Conservation (phyloP, 2,797 vertebrate species). For the Sebastes itinus region DNA sequence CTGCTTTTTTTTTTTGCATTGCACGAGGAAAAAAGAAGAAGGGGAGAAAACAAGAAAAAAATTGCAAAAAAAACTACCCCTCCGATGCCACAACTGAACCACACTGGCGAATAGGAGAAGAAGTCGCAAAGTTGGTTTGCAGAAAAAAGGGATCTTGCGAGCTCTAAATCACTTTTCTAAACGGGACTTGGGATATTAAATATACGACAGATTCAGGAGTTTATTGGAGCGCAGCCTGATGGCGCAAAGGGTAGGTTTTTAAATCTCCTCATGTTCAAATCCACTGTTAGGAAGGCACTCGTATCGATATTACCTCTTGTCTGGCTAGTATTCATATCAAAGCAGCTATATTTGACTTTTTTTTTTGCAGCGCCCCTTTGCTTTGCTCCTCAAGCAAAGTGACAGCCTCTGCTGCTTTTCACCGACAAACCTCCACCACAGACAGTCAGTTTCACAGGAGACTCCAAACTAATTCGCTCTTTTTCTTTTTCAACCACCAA, state of each 20-base stretch:
- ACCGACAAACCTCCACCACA: slow-evolving; percentile 67
- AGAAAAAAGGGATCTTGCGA: slow-evolving; percentile 83
- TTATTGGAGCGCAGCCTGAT: slow-evolving; percentile 99
- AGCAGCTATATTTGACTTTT: slow-evolving; percentile 76
- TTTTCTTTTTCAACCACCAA: slow-evolving; percentile 70
- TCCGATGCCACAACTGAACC: slow-evolving; percentile 84
- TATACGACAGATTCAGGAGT: slow-evolving; percentile 98
- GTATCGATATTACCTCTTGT: slow-evolving; percentile 84
- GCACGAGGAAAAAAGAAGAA: slow-evolving; percentile 60
- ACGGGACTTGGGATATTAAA: slow-evolving; percentile 98
- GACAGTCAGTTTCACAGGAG: slow-evolving; percentile 71
- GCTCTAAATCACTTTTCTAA: slow-evolving; percentile 92
- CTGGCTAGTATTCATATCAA: slow-evolving; percentile 79
- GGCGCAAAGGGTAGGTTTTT: slow-evolving; percentile 99
- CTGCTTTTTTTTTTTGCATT: slow-evolving; percentile 53
- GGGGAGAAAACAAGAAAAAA: slow-evolving; percentile 85
- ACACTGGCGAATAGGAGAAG: slow-evolving; percentile 90
- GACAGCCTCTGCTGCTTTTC: slow-evolving; percentile 70
- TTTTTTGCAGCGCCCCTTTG: slow-evolving; percentile 60
- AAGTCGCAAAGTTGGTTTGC: slow-evolving; percentile 89
- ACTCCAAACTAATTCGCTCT: slow-evolving; percentile 75
- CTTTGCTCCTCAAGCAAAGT: slow-evolving; percentile 68
- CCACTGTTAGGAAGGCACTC: slow-evolving; percentile 89
- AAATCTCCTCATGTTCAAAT: slow-evolving; percentile 93
- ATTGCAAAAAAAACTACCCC: slow-evolving; percentile 79